Percentiles rank a stretch among this genome's conserved stretches.
phyloP scores from a whole-genome alignment of 1,140 invertebrate species.

The Pachyrhynchus sulphureomaculatus region DNA sequence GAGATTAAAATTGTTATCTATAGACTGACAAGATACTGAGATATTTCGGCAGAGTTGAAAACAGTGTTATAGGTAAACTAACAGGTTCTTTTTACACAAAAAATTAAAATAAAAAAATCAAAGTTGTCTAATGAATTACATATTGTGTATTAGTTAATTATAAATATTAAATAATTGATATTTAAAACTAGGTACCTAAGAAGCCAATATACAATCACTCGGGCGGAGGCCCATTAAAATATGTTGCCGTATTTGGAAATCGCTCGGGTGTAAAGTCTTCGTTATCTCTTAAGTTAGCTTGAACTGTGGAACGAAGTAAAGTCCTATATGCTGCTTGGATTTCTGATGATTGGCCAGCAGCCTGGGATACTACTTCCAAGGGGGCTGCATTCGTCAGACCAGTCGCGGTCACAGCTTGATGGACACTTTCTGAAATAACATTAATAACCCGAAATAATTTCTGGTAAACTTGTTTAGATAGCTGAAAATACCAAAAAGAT shows the following conservation, averaged over 20 bases:
- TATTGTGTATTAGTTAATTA: not conserved
- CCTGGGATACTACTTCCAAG: constrained; percentile 49
- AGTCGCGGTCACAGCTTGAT: constrained; percentile 55
- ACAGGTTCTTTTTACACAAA: no score
- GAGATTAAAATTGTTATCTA: no score
- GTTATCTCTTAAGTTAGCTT: constrained; percentile 51
- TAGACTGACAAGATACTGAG: no score
- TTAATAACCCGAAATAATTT: not conserved
- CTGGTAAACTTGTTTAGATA: not conserved
- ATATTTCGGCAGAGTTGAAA: no score
- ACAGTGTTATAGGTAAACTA: no score
- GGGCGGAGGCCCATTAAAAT: constrained; percentile 43
- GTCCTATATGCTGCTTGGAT: constrained; percentile 54
- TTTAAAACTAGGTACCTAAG: not conserved
- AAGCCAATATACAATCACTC: constrained; percentile 7
- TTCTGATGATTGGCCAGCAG: constrained; percentile 48
- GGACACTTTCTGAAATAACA: constrained; percentile 53
- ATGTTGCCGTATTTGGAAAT: constrained; percentile 56
- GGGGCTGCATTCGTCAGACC: constrained; percentile 55
- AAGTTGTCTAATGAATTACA: not conserved
- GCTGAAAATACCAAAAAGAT: no score
- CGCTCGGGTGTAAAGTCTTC: constrained; percentile 55
- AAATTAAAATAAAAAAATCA: not conserved
- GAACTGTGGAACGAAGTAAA: constrained; percentile 51
- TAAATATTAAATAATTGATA: constrained; percentile 10